Base-by-base conservation (phyloP, 2,113 vertebrate genomes). In the Natator depressus region DNA sequence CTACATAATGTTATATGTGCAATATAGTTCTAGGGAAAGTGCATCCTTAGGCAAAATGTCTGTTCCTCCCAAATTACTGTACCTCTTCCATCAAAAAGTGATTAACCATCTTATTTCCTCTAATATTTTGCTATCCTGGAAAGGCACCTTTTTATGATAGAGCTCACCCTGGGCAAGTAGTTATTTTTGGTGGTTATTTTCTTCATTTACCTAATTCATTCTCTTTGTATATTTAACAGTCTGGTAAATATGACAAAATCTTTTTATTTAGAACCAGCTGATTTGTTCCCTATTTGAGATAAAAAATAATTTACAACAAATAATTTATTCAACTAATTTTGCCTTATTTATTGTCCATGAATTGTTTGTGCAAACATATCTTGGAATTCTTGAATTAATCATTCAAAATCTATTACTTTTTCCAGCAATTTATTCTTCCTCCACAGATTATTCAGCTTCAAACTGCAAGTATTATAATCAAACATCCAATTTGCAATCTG, bases 391-490 rank as follows among this genome's bases (percentile, higher is more conserved):
- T 82, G 72, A 87, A 55, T 93, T 51, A 84, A 22, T 47, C 82
- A 84, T 49, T 94, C 93, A 92, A 82, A 93, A 91, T 81, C 31
- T 10, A 1, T 42, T 88, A 51, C 57, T 96, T 78, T 55, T 91
- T 84, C 81, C 88, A 92, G 53, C 22, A 96, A 92, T 86, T 95
- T 86, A 86, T 82, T 94, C 69, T 81, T 31, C 89, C 78, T 93
- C 62, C 53, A 8, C 3, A 87, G 89, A 80, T 53, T 53, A 85
- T 84, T 93, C 88, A 81, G 57, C 62, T 96, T 88, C 72, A 91
- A 95, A 96, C 87, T 57, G 46, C 51, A 93, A 94, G 78, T 50
- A 93, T 95, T 95, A 94, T 85, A 82, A 84, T 27, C 83, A 87
- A 87, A 87, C 38, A 53, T 46, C 57, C n/a, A 54, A 89, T 86